Percentiles rank a stretch among this genome's conserved stretches.
phyloP scores from a whole-genome alignment of 2,888 invertebrate species.

The Papilio gigon region DNA sequence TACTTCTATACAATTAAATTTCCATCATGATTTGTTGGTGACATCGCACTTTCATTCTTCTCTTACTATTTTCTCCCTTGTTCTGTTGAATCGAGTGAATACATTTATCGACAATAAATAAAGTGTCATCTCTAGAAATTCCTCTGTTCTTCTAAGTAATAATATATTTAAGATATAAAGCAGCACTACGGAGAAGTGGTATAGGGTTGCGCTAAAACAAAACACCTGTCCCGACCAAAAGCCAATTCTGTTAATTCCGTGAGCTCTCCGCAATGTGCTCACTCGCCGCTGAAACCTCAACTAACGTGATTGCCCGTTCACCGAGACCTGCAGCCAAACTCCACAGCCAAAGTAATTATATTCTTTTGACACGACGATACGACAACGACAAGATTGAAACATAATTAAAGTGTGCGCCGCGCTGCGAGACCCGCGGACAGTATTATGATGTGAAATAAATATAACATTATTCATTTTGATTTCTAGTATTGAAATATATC shows the following conservation, averaged over 20 bases:
- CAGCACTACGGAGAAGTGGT: neutral
- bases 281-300: conserved; percentile 24
- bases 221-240: conserved; percentile 33
- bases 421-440: too few relatives aligned
- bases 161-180: neutral
- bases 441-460: too few relatives aligned
- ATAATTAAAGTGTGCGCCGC: too few relatives aligned
- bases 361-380: neutral
- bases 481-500: neutral
- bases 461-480: neutral
- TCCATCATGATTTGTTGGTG: too few relatives aligned
- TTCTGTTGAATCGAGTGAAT: too few relatives aligned
- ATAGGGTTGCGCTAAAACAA: conserved; percentile 7
- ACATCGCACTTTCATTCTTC: too few relatives aligned
- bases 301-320: conserved; percentile 18
- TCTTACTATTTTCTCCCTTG: too few relatives aligned
- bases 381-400: neutral
- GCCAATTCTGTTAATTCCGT: conserved; percentile 26
- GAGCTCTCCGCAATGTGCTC: conserved; percentile 14
- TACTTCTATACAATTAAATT: too few relatives aligned
- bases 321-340: conserved; percentile 16
- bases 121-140: too few relatives aligned
- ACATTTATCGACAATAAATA: too few relatives aligned
- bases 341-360: conserved; percentile 5
- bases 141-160: neutral